phyloP scores from a whole-genome alignment of 2,888 invertebrate species.

The Drosophila merina region DNA sequence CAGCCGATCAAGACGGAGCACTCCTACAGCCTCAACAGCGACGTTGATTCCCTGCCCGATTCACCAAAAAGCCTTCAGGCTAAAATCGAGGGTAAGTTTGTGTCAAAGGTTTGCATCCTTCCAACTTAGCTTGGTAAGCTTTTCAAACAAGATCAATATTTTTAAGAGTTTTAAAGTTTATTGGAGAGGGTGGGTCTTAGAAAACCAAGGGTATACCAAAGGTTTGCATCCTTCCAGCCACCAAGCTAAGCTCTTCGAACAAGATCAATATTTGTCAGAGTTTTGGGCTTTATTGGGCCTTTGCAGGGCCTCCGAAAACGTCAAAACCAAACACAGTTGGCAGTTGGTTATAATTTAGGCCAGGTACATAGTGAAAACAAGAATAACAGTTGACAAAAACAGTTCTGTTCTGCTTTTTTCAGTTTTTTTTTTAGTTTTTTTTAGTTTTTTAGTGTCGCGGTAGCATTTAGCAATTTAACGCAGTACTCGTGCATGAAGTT shows the following conservation, averaged over 20 bases:
- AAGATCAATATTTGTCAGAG: conserved; percentile 1
- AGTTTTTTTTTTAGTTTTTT: conserved; percentile 34
- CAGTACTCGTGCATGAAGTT: conserved; percentile 76
- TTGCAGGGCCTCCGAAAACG: background rate
- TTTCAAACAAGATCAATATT: conserved; percentile 1
- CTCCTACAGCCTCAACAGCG: conserved; percentile 93
- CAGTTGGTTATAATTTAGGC: conserved; percentile 71
- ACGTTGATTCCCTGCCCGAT: conserved; percentile 89
- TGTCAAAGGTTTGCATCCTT: too few species aligned
- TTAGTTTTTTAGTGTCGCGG: conserved; percentile 61
- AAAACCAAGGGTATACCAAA: conserved; percentile 88
- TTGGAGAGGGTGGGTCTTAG: background rate
- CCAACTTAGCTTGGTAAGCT: too few species aligned
- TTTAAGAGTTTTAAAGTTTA: background rate
- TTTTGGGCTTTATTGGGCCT: conserved; percentile 9
- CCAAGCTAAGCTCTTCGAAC: background rate
- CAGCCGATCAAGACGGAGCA: conserved; percentile 95
- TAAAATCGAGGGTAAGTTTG: conserved; percentile 89
- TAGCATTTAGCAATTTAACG: conserved; percentile 77
- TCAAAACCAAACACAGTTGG: conserved; percentile 65
- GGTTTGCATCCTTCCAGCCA: background rate
- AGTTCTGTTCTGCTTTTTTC: conserved; percentile 43
- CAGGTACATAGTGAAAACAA: conserved; percentile 62
- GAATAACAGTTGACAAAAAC: conserved; percentile 58
- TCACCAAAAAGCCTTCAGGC: conserved; percentile 88